Evolutionary conservation across 2,888 invertebrate genomes (phyloP).

Genomic region (Lithophane ornitopus): DNA sequence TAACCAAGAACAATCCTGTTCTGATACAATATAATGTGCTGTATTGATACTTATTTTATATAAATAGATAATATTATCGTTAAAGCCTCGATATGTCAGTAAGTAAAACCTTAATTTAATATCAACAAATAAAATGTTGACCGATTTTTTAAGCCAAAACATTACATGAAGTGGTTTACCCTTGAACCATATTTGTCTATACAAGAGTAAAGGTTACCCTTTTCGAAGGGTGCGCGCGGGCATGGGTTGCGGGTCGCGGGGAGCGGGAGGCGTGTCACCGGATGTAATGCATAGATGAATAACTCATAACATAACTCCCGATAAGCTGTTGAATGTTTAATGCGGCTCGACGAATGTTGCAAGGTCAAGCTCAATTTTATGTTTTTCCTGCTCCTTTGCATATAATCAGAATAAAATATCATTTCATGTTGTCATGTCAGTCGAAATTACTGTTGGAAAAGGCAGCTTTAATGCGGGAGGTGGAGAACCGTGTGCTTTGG

Average conservation of each 20-base stretch:
- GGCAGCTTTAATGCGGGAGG: too few species aligned
- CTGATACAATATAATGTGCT: not conserved
- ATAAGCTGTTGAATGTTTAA: slow-evolving; percentile 52
- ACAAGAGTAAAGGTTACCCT: slow-evolving; percentile 32
- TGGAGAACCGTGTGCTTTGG: not conserved
- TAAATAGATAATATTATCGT: not conserved
- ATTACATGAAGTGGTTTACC: slow-evolving; percentile 29
- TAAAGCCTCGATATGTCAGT: not conserved
- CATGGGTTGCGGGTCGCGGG: slow-evolving; percentile 19
- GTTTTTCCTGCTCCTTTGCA: slow-evolving; percentile 7
- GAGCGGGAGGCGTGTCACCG: slow-evolving; percentile 30
- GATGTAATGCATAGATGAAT: slow-evolving; percentile 55
- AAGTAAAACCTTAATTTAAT: not conserved
- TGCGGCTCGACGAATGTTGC: slow-evolving; percentile 31
- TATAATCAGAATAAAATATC: not conserved
- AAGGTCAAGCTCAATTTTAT: slow-evolving; percentile 46
- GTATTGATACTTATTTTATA: not conserved
- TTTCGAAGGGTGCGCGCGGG: slow-evolving; percentile 40
- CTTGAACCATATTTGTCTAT: slow-evolving; percentile 37
- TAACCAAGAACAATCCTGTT: not conserved
- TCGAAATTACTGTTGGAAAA: not conserved
- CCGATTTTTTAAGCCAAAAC: slow-evolving; percentile 3
- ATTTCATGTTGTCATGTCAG: not conserved
- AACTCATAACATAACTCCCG: slow-evolving; percentile 45
- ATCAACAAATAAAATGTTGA: not conserved